phyloP scores from a whole-genome alignment of 1,140 invertebrate species.

The Marisa cornuarietis region DNA sequence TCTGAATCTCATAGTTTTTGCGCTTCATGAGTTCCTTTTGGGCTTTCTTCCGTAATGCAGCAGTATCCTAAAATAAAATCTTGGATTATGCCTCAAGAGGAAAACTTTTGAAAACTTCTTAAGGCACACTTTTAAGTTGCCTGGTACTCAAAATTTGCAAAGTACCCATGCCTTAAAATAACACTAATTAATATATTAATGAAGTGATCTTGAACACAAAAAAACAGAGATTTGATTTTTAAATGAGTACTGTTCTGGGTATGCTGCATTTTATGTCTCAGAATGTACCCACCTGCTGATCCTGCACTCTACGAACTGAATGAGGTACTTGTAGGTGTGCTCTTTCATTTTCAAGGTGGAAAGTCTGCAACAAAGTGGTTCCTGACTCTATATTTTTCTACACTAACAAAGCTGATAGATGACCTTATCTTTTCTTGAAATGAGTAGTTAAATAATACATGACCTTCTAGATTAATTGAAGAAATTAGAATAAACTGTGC shows the following conservation, averaged over 20 bases:
- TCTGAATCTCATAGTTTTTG: conserved; percentile 64
- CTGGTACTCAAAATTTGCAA: too few species aligned
- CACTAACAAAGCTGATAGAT: too few species aligned
- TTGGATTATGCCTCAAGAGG: too few species aligned
- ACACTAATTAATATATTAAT: too few species aligned
- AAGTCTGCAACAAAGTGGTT: conserved; percentile 47
- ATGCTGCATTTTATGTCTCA: not conserved
- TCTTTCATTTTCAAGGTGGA: conserved; percentile 60
- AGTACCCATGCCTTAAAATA: too few species aligned
- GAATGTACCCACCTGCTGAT: conserved; percentile 37
- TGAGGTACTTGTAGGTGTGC: conserved; percentile 30
- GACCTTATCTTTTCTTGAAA: too few species aligned
- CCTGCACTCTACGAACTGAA: conserved; percentile 35
- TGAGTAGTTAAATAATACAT: not conserved
- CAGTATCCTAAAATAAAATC: conserved; percentile 30
- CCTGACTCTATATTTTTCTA: too few species aligned
- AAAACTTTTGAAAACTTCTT: not conserved
- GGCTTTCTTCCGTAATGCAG: conserved; percentile 43
- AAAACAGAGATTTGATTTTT: too few species aligned
- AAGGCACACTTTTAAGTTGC: not conserved
- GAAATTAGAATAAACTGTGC: not conserved
- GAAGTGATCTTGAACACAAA: too few species aligned
- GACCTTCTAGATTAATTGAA: not conserved
- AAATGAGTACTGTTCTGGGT: too few species aligned
- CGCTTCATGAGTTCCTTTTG: conserved; percentile 55